Base-by-base conservation (phyloP, 2,888 invertebrate species). In the Noctuana brunneofusca region DNA sequence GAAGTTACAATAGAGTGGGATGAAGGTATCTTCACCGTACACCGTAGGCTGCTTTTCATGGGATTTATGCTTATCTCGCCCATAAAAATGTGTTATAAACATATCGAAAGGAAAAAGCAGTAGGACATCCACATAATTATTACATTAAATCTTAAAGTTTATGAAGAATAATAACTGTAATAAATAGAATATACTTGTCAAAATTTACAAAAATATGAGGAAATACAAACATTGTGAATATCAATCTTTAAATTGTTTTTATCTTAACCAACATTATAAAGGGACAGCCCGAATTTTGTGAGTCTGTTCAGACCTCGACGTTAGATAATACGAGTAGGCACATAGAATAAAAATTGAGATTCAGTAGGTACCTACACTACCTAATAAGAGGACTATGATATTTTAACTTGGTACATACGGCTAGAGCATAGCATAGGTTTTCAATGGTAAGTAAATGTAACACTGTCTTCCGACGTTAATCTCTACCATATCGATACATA, bases 51-150 rank as follows among this genome's bases (percentile, higher is more conserved):
- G 78, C 81, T 79, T 80, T 71, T 81, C 66, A 69, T 68, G 74
- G 74, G 83, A 87, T 87, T 87, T 86, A 88, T 84, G 74, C 83
- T 86, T 87, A 88, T 88, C 87, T 87, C 74, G 68, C 72, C 78
- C 74, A 84, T 88, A 87, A 87, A 88, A 72, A 75, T 76, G 84
- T 81, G 86, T 87, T 85, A 86, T 87, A 86, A 86, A 86, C 83
- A 86, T 86, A 84, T 84, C 84, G 83, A 73, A 75, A 79, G 78
- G 72, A 73, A 73, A 74, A 75, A 70, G 74, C 66, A 65, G 68
- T 75, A 70, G 75, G 75, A 75, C 57, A 50, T 14, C 38, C 12
- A 41, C 6, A 16, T 18, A 18, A 43, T n/a, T 20, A 48, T 20
- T n/a, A 46, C 43, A 30, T 30, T 43, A 24, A 27, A 43, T 43